Percentiles rank a stretch among this genome's conserved stretches.
Conservation (phyloP, 1,140 invertebrate species). For the Fragariocoptes setiger region DNA sequence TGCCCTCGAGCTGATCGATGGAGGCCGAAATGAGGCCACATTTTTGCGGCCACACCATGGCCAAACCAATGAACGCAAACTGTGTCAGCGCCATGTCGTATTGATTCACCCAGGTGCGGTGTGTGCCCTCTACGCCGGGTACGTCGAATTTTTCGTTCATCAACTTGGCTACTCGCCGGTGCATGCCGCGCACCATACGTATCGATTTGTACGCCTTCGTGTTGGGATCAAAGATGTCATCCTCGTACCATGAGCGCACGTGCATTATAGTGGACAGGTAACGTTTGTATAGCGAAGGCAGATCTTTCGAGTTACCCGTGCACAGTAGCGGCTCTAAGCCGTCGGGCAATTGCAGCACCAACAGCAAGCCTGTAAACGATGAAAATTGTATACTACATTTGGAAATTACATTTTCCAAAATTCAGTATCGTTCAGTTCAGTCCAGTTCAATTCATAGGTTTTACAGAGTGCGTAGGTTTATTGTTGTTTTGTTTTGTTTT, state of each 20-base stretch:
- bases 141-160: slow-evolving; percentile 16
- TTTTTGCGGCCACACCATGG: slow-evolving; percentile 27
- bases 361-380: slow-evolving; percentile 8
- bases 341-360: slow-evolving; percentile 10
- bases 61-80: slow-evolving; percentile 36
- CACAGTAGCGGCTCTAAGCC: slow-evolving; percentile 15
- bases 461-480: no score
- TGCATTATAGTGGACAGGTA: slow-evolving; percentile 38
- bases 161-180: slow-evolving; percentile 15
- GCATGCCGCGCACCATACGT: slow-evolving; percentile 18
- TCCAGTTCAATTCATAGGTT: no score
- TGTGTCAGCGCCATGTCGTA: slow-evolving; percentile 42
- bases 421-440: no score
- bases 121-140: slow-evolving; percentile 3
- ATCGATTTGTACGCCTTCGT: slow-evolving; percentile 19
- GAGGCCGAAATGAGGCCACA: slow-evolving; percentile 25
- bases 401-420: no score
- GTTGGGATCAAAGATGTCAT: slow-evolving; percentile 22
- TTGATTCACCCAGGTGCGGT: slow-evolving; percentile 24
- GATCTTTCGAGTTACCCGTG: slow-evolving; percentile 20
- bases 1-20: slow-evolving; percentile 28
- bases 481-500: no score
- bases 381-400: not conserved
- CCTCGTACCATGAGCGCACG: slow-evolving; percentile 35
- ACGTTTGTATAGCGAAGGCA: slow-evolving; percentile 30